Conservation (phyloP, 1,140 invertebrate genomes). For the Diabrotica virgifera region DNA sequence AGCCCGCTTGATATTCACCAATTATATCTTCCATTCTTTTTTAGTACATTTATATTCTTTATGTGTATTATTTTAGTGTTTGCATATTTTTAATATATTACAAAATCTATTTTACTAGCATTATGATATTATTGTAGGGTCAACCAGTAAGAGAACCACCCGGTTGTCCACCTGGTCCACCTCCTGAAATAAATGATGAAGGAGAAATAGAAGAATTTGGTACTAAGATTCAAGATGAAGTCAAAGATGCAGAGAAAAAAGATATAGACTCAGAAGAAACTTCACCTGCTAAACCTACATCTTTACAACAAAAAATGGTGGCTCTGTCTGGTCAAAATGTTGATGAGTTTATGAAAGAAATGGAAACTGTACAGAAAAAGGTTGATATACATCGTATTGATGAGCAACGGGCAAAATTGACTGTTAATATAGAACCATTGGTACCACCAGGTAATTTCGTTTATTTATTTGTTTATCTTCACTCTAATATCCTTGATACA, state of each 20-base stretch:
- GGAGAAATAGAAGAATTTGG: constrained; percentile 58
- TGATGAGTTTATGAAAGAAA: constrained; percentile 90
- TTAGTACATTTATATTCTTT: too few relatives aligned
- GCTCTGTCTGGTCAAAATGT: constrained; percentile 84
- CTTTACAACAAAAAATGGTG: constrained; percentile 79
- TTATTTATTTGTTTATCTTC: too few relatives aligned
- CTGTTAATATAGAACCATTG: constrained; percentile 42
- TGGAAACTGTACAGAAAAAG: constrained; percentile 80
- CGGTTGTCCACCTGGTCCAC: constrained; percentile 83
- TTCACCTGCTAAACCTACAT: constrained; percentile 64
- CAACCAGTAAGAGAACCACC: constrained; percentile 62
- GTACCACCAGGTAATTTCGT: constrained; percentile 8
- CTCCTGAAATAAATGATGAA: constrained; percentile 67
- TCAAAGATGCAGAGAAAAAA: constrained; percentile 37
- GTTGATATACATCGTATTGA: constrained; percentile 63
- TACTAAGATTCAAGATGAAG: constrained; percentile 31
- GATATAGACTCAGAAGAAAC: constrained; percentile 20
- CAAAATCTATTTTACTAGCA: not conserved
- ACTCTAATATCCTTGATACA: too few relatives aligned
- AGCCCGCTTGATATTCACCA: too few relatives aligned
- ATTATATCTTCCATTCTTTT: too few relatives aligned
- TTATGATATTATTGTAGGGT: constrained; percentile 28
- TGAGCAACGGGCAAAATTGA: constrained; percentile 57
- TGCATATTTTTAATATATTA: too few relatives aligned
- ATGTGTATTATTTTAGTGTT: too few relatives aligned